These are phyloP conservation scores for Atopsyche davidsoni DNA, from an alignment of 1,140 invertebrate genomes.

Conservation along the genomic window DNA sequence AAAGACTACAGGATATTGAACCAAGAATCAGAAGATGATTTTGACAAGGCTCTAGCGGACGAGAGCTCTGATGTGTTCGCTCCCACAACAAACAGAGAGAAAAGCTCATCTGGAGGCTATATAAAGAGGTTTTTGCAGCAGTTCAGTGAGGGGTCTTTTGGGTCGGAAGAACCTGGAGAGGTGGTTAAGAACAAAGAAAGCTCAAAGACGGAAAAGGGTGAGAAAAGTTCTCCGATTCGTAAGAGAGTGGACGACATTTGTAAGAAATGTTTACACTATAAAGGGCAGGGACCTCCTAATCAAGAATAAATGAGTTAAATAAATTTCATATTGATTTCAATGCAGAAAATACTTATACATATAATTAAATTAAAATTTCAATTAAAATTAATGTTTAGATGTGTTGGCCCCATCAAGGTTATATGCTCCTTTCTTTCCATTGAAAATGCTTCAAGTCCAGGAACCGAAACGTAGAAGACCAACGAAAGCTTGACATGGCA, in stretches of 20 bases:
- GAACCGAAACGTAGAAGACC: no score
- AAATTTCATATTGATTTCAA: no score
- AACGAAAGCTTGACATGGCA: no score
- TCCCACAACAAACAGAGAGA: conserved; percentile 8
- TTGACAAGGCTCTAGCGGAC: no score
- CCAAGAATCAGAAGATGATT: background rate
- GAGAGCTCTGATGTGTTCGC: conserved; percentile 14
- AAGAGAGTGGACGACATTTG: conserved; percentile 45
- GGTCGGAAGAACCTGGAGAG: conserved; percentile 33
- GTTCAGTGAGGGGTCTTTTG: conserved; percentile 45
- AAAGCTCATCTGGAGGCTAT: conserved; percentile 39
- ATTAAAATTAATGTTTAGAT: no score
- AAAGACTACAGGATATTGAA: background rate
- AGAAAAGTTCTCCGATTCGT: conserved; percentile 26
- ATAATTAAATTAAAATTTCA: no score
- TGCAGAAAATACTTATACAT: no score
- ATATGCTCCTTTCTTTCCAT: no score
- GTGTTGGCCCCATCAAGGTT: no score
- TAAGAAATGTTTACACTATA: conserved; percentile 48
- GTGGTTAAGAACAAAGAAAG: conserved; percentile 38
- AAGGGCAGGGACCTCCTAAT: conserved; percentile 35
- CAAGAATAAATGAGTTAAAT: conserved; percentile 14
- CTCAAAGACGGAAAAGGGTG: conserved; percentile 33
- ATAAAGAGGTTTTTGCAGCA: conserved; percentile 46
- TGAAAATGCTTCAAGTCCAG: no score